Base-by-base conservation (phyloP, 2,888 invertebrate species). In the Lasioglossum oenotherae region DNA sequence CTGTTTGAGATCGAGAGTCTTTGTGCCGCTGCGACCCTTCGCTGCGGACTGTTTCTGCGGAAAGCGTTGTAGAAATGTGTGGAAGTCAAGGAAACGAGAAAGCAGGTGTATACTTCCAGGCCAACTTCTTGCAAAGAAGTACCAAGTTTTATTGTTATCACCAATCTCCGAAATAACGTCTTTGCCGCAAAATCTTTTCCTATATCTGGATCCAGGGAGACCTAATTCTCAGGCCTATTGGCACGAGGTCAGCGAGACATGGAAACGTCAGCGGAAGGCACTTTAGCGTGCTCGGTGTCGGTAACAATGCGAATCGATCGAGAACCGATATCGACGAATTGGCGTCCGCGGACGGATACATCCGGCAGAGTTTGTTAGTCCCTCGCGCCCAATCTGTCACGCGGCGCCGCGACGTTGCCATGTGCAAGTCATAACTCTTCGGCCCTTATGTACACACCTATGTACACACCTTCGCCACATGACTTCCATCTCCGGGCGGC, bases 341-440 rank as follows among this genome's bases (percentile, higher is more conserved):
- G 92, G 77, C 69, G 88, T 79, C 79, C 90, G 85, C 75, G 85
- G 84, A 90, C 88, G 87, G 89, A 88, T 87, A 83, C 86, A 88
- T 89, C 82, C 81, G 84, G 79, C 80, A 53, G 84, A 90, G 90
- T 91, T 91, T 91, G 92, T 90, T 90, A 92, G 91, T 92, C 92
- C 91, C 92, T 86, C 82, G 91, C 90, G 91, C 80, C 91, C 92
- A 88, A 92, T 91, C 89, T 88, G 90, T 92, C 93, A 92, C 92
- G 90, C 88, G 89, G 88, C 88, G 91, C 86, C 77, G 82, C n/a
- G 57, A 87, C 89, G 85, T 84, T 88, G 83, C 81, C 84, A 69
- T 75, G 84, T 84, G 78, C 71, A 27, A 73, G 80, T 74, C 83
- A 84, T 86, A 87, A 88, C 80, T 91, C 87, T 87, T 80, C 75